Base-by-base conservation (phyloP, 2,113 vertebrate genomes). In the Callocephalon fimbriatum region DNA sequence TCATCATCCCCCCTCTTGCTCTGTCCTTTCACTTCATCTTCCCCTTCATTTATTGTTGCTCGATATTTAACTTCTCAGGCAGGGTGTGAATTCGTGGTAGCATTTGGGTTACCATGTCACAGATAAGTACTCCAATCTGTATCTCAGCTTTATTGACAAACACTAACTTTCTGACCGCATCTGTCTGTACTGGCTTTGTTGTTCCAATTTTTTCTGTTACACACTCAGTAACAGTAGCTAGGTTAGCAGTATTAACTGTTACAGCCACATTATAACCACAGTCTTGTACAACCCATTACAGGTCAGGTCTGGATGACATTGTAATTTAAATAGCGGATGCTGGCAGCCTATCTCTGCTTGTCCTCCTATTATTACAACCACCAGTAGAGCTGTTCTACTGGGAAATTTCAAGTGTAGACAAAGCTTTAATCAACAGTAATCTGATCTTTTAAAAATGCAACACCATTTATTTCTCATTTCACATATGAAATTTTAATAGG, bases 381-480 rank as follows among this genome's bases (percentile, higher is more conserved):
- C 83, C 40, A 86, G 65, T 96, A 92, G 94, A 95, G 94, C 79
- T 88, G 86, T 61, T 96, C 96, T 92, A 88, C 78, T 94, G 96
- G 97, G 96, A 97, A 97, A 97, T 97, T 95, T 94, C 90, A 84
- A 96, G 70, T 93, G 95, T 93, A 96, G 96, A 97, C 95, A 97
- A 96, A 97, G 93, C 96, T 96, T 97, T 97, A 97, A 97, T 97
- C 96, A 97, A 96, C 95, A 93, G 95, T 95, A 97, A 96, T 95
- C 91, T 77, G 88, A 97, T 95, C 90, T 77, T 98, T 98, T 97
- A 96, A 98, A 98, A 96, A 97, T 97, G 96, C 92, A 98, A 93
- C 84, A 96, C 88, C 71, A 96, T 96, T 98, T 97, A 93, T 95
- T 97, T 96, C 96, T 95, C 92, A 88, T 95, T 95, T 95, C 90